Conservation (phyloP, 2,888 invertebrate species). For the Antheraea assamensis region DNA sequence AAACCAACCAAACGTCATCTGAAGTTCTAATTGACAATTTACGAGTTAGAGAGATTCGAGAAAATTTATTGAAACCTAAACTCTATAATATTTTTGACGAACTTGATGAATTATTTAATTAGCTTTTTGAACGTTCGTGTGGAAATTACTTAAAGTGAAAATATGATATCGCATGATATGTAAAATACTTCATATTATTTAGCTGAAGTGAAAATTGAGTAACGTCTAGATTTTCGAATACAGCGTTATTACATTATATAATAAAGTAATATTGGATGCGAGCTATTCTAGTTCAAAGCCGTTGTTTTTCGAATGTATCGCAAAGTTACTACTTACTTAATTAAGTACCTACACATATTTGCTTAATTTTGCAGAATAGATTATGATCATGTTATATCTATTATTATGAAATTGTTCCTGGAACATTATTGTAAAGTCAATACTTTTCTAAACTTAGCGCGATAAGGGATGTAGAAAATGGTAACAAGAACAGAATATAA, state of each 20-base stretch:
- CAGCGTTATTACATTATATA: not conserved
- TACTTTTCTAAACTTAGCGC: too few species aligned
- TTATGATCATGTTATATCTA: too few species aligned
- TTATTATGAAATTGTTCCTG: too few species aligned
- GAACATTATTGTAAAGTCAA: too few species aligned
- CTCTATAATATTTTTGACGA: constrained; percentile 34
- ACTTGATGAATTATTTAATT: constrained; percentile 16
- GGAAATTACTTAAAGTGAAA: constrained; percentile 15
- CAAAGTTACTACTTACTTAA: too few species aligned
- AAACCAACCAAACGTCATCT: constrained; percentile 35
- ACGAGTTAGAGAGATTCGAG: constrained; percentile 38
- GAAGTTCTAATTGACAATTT: constrained; percentile 57
- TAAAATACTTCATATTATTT: not conserved
- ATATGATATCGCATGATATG: constrained; percentile 11
- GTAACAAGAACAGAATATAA: too few species aligned
- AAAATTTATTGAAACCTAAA: constrained; percentile 37
- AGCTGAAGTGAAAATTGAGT: not conserved
- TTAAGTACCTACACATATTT: too few species aligned
- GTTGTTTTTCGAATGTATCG: too few species aligned
- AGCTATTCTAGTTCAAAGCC: not conserved
- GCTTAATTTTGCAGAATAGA: too few species aligned
- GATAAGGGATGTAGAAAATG: too few species aligned
- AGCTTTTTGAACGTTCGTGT: not conserved
- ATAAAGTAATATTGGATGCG: not conserved
- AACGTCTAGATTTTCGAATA: not conserved